phyloP scores from a whole-genome alignment of 2,113 vertebrate genomes.

The Neoarius graeffei region DNA sequence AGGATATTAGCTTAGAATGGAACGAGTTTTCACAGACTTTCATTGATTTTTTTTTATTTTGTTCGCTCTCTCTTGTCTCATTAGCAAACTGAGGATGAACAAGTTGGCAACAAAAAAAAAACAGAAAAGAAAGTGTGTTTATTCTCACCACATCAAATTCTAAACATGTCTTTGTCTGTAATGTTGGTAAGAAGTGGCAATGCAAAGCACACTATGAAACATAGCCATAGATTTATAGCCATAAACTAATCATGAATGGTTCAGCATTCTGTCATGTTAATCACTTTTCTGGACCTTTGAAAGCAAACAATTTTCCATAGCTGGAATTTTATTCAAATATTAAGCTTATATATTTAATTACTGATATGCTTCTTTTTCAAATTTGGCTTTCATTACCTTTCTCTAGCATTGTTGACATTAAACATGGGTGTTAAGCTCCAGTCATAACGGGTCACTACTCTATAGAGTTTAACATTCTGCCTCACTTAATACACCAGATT shows the following conservation, averaged over 20 bases:
- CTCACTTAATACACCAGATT: not conserved
- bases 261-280: not conserved
- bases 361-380: not conserved
- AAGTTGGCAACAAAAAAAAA: not conserved
- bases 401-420: not conserved
- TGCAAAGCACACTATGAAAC: not conserved
- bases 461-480: not conserved
- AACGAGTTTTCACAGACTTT: not conserved
- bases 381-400: not conserved
- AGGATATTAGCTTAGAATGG: not conserved
- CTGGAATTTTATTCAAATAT: too few relatives aligned
- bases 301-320: not conserved
- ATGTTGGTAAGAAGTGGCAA: not conserved
- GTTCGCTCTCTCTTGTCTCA: not conserved
- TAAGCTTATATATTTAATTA: not conserved
- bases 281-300: not conserved
- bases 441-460: not conserved
- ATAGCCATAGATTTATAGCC: not conserved
- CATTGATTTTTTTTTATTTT: not conserved
- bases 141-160: not conserved
- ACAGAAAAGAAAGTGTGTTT: not conserved
- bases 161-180: not conserved
- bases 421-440: not conserved
- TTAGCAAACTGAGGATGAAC: not conserved
- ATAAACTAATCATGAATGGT: not conserved